Percentiles rank a stretch among this genome's conserved stretches.
phyloP scores from a whole-genome alignment of 2,888 invertebrate species.

The Drosophila neonasuta region DNA sequence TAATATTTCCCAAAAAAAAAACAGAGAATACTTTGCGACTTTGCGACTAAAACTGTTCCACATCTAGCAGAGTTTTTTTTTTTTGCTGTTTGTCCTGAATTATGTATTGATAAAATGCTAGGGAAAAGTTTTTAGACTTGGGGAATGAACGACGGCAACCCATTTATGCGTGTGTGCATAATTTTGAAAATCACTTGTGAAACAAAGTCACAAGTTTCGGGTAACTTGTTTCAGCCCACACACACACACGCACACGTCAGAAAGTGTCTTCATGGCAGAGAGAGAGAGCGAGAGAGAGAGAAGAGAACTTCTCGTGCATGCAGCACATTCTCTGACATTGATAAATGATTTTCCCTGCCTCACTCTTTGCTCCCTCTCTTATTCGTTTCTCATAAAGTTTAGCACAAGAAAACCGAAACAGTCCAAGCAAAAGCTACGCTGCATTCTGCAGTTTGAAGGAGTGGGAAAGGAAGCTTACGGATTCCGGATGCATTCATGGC shows the following conservation, averaged over 20 bases:
- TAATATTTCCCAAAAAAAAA: not conserved
- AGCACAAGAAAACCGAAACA: conserved; percentile 64
- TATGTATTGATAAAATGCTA: conserved; percentile 60
- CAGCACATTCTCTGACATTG: conserved; percentile 74
- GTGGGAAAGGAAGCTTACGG: not conserved
- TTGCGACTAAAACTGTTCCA: not conserved
- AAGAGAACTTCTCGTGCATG: conserved; percentile 67
- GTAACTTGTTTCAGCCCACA: conserved; percentile 30
- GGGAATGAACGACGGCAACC: conserved; percentile 33
- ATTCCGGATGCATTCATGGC: conserved; percentile 71
- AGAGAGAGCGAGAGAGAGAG: too few relatives aligned
- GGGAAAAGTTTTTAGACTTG: conserved; percentile 37
- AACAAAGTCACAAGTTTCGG: conserved; percentile 76
- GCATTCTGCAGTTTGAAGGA: conserved; percentile 16
- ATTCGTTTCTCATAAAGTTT: conserved; percentile 53
- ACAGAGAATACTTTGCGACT: conserved; percentile 8
- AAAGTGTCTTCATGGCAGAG: conserved; percentile 41
- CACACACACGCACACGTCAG: conserved; percentile 14
- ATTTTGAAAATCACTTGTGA: conserved; percentile 76
- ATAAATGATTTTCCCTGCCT: conserved; percentile 69
- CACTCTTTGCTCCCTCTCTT: not conserved
- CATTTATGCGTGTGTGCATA: conserved; percentile 63
- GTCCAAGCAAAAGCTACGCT: conserved; percentile 32
- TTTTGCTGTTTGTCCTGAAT: conserved; percentile 24
- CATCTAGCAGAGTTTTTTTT: not conserved